Base-by-base conservation (phyloP, 2,888 invertebrate genomes). In the Nephrocerus scutellatus region DNA sequence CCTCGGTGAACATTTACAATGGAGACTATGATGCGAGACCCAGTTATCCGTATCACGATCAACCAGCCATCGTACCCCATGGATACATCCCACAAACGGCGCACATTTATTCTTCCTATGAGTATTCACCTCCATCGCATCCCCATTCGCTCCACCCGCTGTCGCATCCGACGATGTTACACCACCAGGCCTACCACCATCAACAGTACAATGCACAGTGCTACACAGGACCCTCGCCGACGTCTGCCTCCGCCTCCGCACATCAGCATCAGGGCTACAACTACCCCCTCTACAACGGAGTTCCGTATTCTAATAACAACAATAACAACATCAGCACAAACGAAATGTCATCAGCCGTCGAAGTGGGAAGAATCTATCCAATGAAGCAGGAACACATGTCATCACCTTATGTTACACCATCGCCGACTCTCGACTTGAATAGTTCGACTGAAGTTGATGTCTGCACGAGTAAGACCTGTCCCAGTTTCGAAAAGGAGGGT, bases 331-430 rank as follows among this genome's bases (percentile, higher is more conserved):
- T 31, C 14, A 19, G 6, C 20, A 12, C 4, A 8, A 22, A 6
- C 15, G 18, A 21, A 16, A 12, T 4, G 5, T 10, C n/a, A 6
- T 6, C 30, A 16, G 15, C 38, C 6, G 43, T 41, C 18, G 18
- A 31, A 41, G n/a, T 29, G 16, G 15, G 18, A 9, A n/a, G 16
- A 14, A 4, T 5, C 3, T 18, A 25, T 18, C 23, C 15, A 12
- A 48, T 59, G 25, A 65, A 62, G 35, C 59, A 52, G 44, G 63
- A 60, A 33, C 57, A 55, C 38, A 51, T 59, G 40, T 59, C 57
- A 40, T 57, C 59, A 30, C 65, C 64, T 2, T 64, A 64, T 39
- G 63, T 64, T 6, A 64, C 64, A 31, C 65, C 65, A 1, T 64
- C 64, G 36, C 65, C 64, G 23, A 64, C 65, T 5, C 49, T 64